phyloP scores from a whole-genome alignment of 1,140 invertebrate genomes.

The Calliopsis andreniformis region DNA sequence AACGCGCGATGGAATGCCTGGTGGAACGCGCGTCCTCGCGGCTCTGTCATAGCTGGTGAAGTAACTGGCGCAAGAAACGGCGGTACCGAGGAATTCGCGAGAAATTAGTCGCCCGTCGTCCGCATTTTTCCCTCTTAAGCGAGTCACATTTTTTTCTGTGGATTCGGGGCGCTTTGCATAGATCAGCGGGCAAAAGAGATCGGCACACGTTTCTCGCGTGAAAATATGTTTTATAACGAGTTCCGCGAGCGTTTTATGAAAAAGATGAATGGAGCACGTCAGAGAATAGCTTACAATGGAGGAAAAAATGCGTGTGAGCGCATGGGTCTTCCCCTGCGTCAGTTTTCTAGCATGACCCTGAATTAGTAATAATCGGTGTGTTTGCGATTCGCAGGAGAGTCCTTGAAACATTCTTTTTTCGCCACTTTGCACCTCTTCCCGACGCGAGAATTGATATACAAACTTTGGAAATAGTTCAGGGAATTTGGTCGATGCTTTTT shows the following conservation, averaged over 20 bases:
- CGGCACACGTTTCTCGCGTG: not conserved
- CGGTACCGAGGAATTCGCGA: not conserved
- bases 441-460: not conserved
- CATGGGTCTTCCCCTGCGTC: not conserved
- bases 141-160: not conserved
- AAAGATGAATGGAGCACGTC: not conserved
- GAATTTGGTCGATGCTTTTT: not conserved
- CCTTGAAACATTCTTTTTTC: not conserved
- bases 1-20: not conserved
- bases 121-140: not conserved
- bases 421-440: not conserved
- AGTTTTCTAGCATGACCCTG: not conserved
- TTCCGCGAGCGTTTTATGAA: not conserved
- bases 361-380: not conserved
- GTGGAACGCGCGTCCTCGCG: constrained; percentile 3
- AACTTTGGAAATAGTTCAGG: not conserved
- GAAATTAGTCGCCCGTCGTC: not conserved
- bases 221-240: constrained; percentile 21
- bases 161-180: constrained; percentile 12
- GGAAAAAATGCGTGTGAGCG: too few relatives aligned
- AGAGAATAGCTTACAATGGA: not conserved
- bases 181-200: not conserved
- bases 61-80: not conserved
- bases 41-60: not conserved
- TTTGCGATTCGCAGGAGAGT: not conserved